Evolutionary conservation across 2,888 invertebrate genomes (phyloP), one percentile per base, ranked within the genome.

Genomic region (Drosophila anceps): DNA sequence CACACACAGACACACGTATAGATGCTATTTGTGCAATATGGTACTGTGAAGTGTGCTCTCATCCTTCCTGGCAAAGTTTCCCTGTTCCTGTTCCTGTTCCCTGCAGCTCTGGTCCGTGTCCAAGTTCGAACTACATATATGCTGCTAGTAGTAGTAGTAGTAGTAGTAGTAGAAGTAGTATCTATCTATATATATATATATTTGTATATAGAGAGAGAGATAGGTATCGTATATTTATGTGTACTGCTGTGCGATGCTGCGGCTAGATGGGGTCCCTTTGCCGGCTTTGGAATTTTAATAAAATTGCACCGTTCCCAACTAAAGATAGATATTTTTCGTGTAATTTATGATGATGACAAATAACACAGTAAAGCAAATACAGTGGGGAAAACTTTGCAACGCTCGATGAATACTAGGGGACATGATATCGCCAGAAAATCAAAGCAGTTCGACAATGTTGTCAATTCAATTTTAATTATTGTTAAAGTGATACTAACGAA

Each of bases 281-380:
- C 53, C 61, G 50, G 81, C 77, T 79, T 82, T 80, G 90, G 90
- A 87, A 84, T 87, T 88, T 88, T 89, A 88, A 88, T 90, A 88
- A 89, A 88, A 88, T 87, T 90, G 90, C 87, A 73, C 79, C 87
- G 80, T 79, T 82, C 75, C 90, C 81, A 90, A 87, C 89, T 90
- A 87, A 80, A 90, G 88, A 87, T 87, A 87, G 80, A 90, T 87
- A 87, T 88, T 88, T 88, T 76, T 82, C 78, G 78, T 87, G 87
- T 88, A 88, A 87, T 87, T 88, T 88, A 88, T 74, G 87, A 88
- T 88, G 90, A 88, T 90, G 90, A 76, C 69, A 72, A 74, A 88
- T 72, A 72, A 77, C 80, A 72, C 60, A 75, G 62, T 35, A 60
- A 43, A 62, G 29, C 70, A 69, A 50, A 18, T 18, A 13, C 50